Evolutionary conservation across 1,140 invertebrate species (phyloP).

Genomic region (Panagrolaimus sp.): DNA sequence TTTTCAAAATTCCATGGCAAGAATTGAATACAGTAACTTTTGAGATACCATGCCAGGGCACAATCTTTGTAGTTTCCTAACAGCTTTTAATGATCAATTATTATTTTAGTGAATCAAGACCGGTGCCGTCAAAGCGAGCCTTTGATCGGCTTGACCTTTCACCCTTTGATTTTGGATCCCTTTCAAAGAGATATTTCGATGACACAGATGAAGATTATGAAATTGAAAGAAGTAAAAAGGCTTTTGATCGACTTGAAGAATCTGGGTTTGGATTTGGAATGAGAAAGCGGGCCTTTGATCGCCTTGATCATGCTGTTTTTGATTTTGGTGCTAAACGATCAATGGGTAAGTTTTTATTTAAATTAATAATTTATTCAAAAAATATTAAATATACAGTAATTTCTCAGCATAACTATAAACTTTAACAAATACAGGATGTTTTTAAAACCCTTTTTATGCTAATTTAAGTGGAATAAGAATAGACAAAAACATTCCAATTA

Average conservation of each 20-base stretch:
- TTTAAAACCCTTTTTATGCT: no score
- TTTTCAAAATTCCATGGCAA: no score
- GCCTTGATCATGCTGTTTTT: conserved; percentile 7
- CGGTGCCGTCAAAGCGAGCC: conserved; percentile 12
- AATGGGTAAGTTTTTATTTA: conserved; percentile 4
- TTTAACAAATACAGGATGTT: no score
- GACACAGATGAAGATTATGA: not conserved
- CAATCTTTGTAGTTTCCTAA: not conserved
- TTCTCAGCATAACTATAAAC: not conserved
- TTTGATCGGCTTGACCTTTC: conserved; percentile 4
- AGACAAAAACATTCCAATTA: not conserved
- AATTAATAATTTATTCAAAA: not conserved
- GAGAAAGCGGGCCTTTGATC: conserved; percentile 11
- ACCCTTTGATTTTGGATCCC: not conserved
- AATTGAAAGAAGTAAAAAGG: not conserved
- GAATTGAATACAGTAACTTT: not conserved
- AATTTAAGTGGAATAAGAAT: not conserved
- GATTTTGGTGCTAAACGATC: conserved; percentile 3
- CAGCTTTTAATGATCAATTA: no score
- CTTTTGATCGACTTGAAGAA: conserved; percentile 6
- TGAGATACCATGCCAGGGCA: no score
- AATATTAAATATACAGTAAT: not conserved
- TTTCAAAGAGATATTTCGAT: conserved; percentile 2
- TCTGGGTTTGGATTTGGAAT: not conserved
- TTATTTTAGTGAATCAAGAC: not conserved